Conservation (phyloP, 2,113 vertebrate genomes). For the Larimichthys crocea region DNA sequence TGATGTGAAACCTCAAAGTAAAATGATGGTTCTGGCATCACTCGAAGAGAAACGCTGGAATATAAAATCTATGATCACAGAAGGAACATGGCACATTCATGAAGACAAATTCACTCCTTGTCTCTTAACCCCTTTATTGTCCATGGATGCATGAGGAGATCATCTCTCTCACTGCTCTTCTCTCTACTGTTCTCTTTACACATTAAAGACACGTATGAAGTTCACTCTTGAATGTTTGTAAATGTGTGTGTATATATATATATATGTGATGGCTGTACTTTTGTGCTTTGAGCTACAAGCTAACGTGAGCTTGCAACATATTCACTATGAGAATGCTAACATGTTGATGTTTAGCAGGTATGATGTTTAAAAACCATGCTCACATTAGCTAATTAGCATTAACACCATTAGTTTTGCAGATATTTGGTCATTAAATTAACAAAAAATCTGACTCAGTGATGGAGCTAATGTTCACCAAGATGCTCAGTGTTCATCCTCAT, state of each 20-base stretch:
- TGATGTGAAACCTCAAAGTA: slow-evolving; percentile 4
- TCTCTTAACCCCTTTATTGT: neutral
- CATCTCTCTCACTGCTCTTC: neutral
- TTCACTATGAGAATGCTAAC: too few species aligned
- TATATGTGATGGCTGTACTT: too few species aligned
- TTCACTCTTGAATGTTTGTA: neutral
- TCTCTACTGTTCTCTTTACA: neutral
- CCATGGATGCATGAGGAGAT: neutral
- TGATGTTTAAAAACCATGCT: too few species aligned
- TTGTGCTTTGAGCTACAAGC: too few species aligned
- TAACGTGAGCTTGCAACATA: too few species aligned
- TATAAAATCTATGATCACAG: neutral
- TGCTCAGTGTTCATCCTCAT: too few species aligned
- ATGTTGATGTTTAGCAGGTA: too few species aligned
- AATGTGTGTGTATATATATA: too few species aligned
- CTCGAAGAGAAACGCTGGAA: neutral
- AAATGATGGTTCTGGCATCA: neutral
- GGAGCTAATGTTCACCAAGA: neutral
- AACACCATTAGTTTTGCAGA: too few species aligned
- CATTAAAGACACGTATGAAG: neutral
- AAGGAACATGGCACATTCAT: slow-evolving; percentile 11
- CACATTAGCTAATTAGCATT: too few species aligned
- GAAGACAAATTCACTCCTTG: neutral
- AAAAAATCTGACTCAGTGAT: too few species aligned
- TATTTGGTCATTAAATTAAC: too few species aligned